Base-by-base conservation (phyloP, 2,113 vertebrate species). In the Dicentrarchus labrax region DNA sequence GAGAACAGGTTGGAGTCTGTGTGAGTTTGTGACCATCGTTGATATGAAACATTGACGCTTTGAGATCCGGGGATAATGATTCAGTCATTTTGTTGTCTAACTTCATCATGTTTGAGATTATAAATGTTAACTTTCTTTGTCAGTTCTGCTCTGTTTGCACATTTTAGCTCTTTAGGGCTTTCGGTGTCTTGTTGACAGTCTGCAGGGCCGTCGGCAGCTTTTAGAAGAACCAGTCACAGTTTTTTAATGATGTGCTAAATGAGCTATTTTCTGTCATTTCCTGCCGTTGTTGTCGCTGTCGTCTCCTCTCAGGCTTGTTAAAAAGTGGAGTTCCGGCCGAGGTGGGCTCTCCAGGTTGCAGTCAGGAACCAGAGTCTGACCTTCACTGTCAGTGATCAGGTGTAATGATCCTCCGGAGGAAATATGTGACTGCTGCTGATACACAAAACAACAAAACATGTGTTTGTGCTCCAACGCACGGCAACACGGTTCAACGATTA, bases 221-320 rank as follows among this genome's bases (percentile, higher is more conserved):
- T 41, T 0, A 43, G 36, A 54, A 6, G 7, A 51, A 53, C 45
- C 69, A 30, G n/a, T 66, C 64, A 57, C 53, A 30, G 8, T 13
- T 8, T 47, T 60, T 60, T 48, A 15, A 17, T 30, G 30, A 62
- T 39, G 17, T 50, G 57, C 2, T 73, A 50, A 64, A 51, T 1
- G 30, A 64, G 59, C 72, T 11, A 47, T 39, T 51, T 64, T 10
- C 59, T 60, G 5, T n/a, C 60, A 8, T 8, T 11, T 11, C 9
- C 15, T 11, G 54, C 11, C 8, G 22, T 2, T 17, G 0, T 10
- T 16, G 22, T 8, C 19, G 22, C 16, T 8, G 24, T 4, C 3
- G 38, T 21, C 61, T 73, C 45, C 30, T 53, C 5, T 78, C 65
- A 59, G 65, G 15, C 76, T 78, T 15, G 22, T 76, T 76, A 76